phyloP scores from a whole-genome alignment of 2,113 vertebrate genomes.

The Tautogolabrus adspersus region DNA sequence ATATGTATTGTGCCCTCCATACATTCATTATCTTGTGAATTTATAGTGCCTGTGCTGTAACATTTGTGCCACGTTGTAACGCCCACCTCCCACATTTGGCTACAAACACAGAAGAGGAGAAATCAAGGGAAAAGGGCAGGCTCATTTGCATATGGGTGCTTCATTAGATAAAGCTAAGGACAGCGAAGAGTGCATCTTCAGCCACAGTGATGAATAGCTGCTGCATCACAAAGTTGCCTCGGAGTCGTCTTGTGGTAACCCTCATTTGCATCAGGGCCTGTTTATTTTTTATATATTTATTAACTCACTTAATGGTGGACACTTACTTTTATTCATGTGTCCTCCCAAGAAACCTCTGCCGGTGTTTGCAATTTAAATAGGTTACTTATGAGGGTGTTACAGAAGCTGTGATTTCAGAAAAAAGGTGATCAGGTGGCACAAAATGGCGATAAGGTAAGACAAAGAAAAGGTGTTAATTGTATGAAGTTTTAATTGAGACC shows the following conservation, averaged over 20 bases:
- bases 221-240: conserved; percentile 92
- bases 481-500: conserved; percentile 45
- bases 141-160: conserved; percentile 99
- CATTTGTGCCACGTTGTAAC: conserved; percentile 53
- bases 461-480: conserved; percentile 67
- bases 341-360: conserved; percentile 81
- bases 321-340: conserved; percentile 84
- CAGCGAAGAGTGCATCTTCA: conserved; percentile 93
- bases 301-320: conserved; percentile 85
- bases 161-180: conserved; percentile 99
- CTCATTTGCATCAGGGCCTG: conserved; percentile 92
- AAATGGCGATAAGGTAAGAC: conserved; percentile 40
- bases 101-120: conserved; percentile 89
- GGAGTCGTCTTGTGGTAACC: conserved; percentile 94
- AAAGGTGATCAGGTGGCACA: conserved; percentile 36
- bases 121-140: conserved; percentile 92
- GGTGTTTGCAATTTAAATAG: conserved; percentile 85
- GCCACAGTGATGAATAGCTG: conserved; percentile 98
- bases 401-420: conserved; percentile 73
- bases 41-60: conserved; percentile 55
- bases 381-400: conserved; percentile 72
- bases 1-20: conserved; percentile 60
- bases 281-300: conserved; percentile 80
- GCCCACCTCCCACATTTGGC: conserved; percentile 85
- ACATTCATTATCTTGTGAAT: conserved; percentile 68